These are phyloP conservation scores for Nansenia antarctica DNA, from an alignment of 2,113 vertebrate genomes.

Conservation along the genomic window DNA sequence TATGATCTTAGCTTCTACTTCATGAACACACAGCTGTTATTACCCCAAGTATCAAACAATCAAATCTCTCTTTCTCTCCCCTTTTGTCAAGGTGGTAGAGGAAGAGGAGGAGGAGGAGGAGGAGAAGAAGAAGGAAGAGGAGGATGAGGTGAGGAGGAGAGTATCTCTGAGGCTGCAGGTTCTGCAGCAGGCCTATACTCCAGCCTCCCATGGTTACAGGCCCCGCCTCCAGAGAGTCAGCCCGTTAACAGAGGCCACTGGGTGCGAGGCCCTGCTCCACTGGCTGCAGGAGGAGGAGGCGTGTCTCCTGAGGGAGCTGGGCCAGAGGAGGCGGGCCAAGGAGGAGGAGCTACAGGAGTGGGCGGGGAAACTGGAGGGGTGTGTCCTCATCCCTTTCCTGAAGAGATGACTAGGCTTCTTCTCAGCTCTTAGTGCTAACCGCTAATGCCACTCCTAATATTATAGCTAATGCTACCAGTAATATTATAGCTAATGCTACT, in stretches of 20 bases:
- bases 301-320: constrained; percentile 29
- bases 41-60: too few relatives aligned
- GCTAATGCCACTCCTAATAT: too few relatives aligned
- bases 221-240: constrained; percentile 21
- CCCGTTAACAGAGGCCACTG: background rate
- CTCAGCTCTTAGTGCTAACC: too few relatives aligned
- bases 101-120: background rate
- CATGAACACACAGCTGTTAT: too few relatives aligned
- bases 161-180: constrained; percentile 32
- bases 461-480: too few relatives aligned
- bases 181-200: constrained; percentile 9
- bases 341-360: constrained; percentile 30
- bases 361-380: constrained; percentile 28
- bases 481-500: too few relatives aligned
- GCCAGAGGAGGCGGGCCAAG: constrained; percentile 21
- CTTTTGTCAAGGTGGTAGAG: too few relatives aligned
- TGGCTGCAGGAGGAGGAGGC: constrained; percentile 38
- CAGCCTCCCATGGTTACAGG: constrained; percentile 20
- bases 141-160: constrained; percentile 28
- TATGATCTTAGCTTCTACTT: too few relatives aligned
- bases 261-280: too few relatives aligned
- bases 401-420: too few relatives aligned
- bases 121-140: constrained; percentile 16
- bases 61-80: background rate
- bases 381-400: constrained; percentile 40